Evolutionary conservation across 2,888 invertebrate species (phyloP), one percentile per base, ranked within the genome.

Genomic region (Hirtodrosophila duncani): DNA sequence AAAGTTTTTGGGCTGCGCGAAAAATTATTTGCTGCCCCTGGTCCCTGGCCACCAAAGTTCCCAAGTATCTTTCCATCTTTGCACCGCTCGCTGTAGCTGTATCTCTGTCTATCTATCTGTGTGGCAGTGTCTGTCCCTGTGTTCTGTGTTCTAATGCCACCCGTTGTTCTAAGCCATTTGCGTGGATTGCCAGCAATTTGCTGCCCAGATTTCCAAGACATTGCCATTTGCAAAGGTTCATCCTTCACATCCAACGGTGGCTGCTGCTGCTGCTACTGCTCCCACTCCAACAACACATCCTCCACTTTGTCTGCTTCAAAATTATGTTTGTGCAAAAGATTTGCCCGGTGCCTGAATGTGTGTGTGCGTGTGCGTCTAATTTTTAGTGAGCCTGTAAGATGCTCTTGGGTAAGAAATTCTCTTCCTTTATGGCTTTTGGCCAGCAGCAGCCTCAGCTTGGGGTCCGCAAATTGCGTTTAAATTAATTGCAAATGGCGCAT

Each of bases 101-200:
- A n/a, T n/a, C n/a, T n/a, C n/a, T n/a, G n/a, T n/a, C n/a, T n/a
- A n/a, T n/a, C n/a, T n/a, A n/a, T n/a, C n/a, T n/a, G n/a, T n/a
- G n/a, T n/a, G n/a, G n/a, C n/a, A n/a, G n/a, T n/a, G n/a, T n/a
- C 44, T 42, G 36, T 18, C 29, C 26, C 20, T 17, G 29, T 27
- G 30, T 21, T 31, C 8, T 36, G 31, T n/a, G 30, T 53, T 42
- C 51, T 68, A 72, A 72, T 78, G 71, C 83, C 83, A 81, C 83
- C 84, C 83, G 82, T 82, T 71, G 83, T 82, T 80, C 77, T 63
- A 79, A 74, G 77, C 77, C 75, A 83, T 83, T 83, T 74, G 68
- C 67, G 82, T 81, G 78, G 80, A 83, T 84, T 83, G 84, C 79
- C 82, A 68, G 83, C 78, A 83, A 83, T 84, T 84, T 83, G 83